Percentiles rank a stretch among this genome's conserved stretches.
These are phyloP conservation scores for Chelonia mydas DNA, from an alignment of 2,797 vertebrate species.

Conservation along the genomic window DNA sequence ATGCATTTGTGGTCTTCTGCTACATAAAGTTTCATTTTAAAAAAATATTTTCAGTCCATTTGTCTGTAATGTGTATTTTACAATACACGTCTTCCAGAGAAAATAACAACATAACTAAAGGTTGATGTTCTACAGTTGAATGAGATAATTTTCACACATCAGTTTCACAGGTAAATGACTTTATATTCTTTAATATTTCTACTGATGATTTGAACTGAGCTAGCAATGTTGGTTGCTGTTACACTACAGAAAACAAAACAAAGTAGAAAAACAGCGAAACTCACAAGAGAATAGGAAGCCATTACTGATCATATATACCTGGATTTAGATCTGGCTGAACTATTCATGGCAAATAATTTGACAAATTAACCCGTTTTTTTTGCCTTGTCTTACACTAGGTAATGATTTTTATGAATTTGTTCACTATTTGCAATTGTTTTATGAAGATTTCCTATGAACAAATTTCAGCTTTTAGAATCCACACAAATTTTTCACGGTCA, in stretches of 20 bases:
- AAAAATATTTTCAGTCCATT: background rate
- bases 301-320: background rate
- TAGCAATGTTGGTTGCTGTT: background rate
- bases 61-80: background rate
- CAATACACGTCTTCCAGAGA: background rate
- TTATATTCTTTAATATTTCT: background rate
- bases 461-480: background rate
- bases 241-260: background rate
- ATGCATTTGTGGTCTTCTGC: background rate
- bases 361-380: background rate
- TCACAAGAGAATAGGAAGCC: background rate
- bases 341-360: background rate
- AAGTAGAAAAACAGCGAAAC: background rate
- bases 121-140: background rate
- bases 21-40: background rate
- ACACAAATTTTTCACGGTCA: background rate
- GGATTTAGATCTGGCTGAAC: background rate
- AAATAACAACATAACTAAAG: background rate
- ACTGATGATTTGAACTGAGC: accelerated
- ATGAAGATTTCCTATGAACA: background rate
- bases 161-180: background rate
- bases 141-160: background rate
- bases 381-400: background rate
- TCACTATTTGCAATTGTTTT: background rate
- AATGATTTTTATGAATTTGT: background rate